A percentile compares a stretch with the other conserved stretches of the same genome.
Evolutionary conservation across 1,140 invertebrate species (phyloP).

Genomic region (Zophobas atratus): DNA sequence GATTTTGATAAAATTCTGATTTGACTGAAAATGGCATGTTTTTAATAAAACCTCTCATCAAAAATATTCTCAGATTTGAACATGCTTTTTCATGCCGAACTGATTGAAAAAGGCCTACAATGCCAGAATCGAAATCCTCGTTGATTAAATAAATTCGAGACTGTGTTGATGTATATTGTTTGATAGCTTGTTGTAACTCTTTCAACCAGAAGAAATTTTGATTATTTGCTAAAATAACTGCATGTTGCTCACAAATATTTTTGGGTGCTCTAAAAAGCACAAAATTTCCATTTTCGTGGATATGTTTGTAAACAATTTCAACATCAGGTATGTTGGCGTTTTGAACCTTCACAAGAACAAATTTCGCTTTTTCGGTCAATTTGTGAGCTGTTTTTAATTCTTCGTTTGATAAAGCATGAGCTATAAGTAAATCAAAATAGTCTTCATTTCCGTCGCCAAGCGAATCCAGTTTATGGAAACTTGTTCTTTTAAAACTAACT

Average conservation of each 20-base stretch:
- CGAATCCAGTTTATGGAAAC: neutral
- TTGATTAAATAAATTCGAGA: constrained; percentile 80
- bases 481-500: constrained; percentile 15
- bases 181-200: constrained; percentile 79
- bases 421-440: no score
- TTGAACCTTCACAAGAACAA: constrained; percentile 84
- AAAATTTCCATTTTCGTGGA: constrained; percentile 73
- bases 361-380: no score
- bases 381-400: no score
- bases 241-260: constrained; percentile 66
- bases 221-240: constrained; percentile 76
- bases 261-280: constrained; percentile 74
- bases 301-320: constrained; percentile 70
- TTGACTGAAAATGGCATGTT: constrained; percentile 74
- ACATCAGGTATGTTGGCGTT: constrained; percentile 70
- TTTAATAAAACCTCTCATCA: constrained; percentile 77
- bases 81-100: constrained; percentile 88
- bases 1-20: constrained; percentile 73
- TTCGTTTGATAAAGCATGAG: no score
- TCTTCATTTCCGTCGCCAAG: neutral
- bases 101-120: constrained; percentile 92
- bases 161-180: constrained; percentile 72
- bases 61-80: constrained; percentile 78
- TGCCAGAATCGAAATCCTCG: constrained; percentile 79
- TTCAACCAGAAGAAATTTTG: constrained; percentile 88